phyloP scores from a whole-genome alignment of 2,888 invertebrate genomes.

The Drosophila subsilvestris region DNA sequence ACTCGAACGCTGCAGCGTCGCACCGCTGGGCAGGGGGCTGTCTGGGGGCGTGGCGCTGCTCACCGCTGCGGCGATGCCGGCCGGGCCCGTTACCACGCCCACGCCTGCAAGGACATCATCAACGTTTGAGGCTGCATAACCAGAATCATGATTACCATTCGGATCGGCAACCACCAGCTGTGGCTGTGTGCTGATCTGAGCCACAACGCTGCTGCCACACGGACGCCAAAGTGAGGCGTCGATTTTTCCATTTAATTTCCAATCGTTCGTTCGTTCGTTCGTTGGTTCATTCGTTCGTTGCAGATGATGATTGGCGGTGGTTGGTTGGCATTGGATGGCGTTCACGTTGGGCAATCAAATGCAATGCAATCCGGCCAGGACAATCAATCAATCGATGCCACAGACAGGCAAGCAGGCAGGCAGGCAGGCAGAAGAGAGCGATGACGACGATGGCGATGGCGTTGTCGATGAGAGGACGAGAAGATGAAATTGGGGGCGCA shows the following conservation, averaged over 20 bases:
- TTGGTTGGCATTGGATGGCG: too few relatives aligned
- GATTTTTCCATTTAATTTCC: not conserved
- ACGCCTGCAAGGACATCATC: constrained; percentile 86
- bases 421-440: not conserved
- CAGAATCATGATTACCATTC: constrained; percentile 93
- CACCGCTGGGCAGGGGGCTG: constrained; percentile 84
- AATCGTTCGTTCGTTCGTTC: too few relatives aligned
- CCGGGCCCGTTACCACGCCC: constrained; percentile 70
- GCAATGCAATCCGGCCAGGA: not conserved
- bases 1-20: constrained; percentile 82
- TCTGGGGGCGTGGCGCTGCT: constrained; percentile 86
- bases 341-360: too few relatives aligned
- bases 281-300: too few relatives aligned
- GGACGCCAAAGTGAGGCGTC: not conserved
- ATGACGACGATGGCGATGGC: constrained; percentile 18
- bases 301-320: too few relatives aligned
- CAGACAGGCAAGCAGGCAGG: not conserved
- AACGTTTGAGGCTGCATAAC: constrained; percentile 89
- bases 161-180: constrained; percentile 87
- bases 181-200: constrained; percentile 86
- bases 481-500: constrained; percentile 48
- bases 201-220: constrained; percentile 85
- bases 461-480: not conserved
- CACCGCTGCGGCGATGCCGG: constrained; percentile 49
- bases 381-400: constrained; percentile 20